phyloP scores from a whole-genome alignment of 2,113 vertebrate genomes.

The Garra rufa region DNA sequence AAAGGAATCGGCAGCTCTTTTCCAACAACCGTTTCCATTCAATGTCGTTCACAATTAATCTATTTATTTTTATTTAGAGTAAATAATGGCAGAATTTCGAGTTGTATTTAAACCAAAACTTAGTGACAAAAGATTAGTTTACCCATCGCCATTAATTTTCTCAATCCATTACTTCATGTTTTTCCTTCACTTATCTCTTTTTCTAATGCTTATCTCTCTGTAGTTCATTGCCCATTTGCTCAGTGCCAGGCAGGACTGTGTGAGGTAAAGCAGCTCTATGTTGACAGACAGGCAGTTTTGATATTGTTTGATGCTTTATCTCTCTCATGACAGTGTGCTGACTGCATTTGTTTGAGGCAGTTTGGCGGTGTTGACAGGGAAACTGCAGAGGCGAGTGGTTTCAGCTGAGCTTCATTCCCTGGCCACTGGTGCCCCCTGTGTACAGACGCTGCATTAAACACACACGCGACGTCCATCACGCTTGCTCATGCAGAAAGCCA shows the following conservation, averaged over 20 bases:
- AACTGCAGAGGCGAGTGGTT: not conserved
- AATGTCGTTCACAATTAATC: too few species aligned
- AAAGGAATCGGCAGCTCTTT: too few species aligned
- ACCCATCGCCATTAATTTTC: not conserved
- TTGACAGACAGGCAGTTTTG: not conserved
- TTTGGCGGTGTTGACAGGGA: constrained; percentile 13
- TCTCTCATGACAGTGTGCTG: constrained; percentile 25
- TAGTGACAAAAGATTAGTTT: not conserved
- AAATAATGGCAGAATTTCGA: not conserved
- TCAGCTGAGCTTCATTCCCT: constrained; percentile 33
- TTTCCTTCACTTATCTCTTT: not conserved
- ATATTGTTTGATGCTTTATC: constrained; percentile 43
- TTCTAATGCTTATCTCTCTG: constrained; percentile 3
- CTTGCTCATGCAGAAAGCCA: constrained; percentile 42
- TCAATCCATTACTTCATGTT: not conserved
- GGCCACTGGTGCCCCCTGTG: constrained; percentile 50
- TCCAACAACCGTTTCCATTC: too few species aligned
- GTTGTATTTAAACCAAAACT: not conserved
- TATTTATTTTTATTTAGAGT: not conserved
- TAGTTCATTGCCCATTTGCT: not conserved
- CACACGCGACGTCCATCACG: constrained; percentile 16
- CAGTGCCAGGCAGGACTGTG: not conserved
- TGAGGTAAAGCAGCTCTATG: constrained; percentile 1
- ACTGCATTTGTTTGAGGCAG: constrained; percentile 17
- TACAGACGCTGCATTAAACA: constrained; percentile 14